These are phyloP conservation scores for Catostomus latipinnis DNA, from an alignment of 2,797 vertebrate genomes.

Conservation along the genomic window DNA sequence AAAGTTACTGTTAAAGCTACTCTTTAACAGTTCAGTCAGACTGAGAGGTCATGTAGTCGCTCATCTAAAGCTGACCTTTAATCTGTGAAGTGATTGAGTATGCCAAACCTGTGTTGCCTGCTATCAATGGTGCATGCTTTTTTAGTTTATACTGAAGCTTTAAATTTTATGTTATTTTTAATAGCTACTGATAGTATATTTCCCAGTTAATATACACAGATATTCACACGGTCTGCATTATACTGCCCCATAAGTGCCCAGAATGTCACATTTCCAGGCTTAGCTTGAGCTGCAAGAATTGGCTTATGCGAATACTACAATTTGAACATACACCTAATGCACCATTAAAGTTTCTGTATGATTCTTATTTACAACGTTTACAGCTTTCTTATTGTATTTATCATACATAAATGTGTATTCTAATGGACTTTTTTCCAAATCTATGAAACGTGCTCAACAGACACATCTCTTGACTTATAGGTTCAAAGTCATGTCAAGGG, in stretches of 20 bases:
- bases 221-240: constrained; percentile 16
- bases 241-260: constrained; percentile 63
- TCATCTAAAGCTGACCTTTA: constrained; percentile 2
- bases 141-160: background rate
- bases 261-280: constrained; percentile 76
- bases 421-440: background rate
- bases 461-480: constrained; percentile 3
- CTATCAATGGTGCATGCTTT: background rate
- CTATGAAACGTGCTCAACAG: background rate
- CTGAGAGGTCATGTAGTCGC: background rate
- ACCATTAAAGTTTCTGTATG: too few relatives aligned
- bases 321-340: background rate
- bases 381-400: constrained; percentile 11
- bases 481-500: too few relatives aligned
- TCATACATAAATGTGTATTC: background rate
- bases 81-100: background rate
- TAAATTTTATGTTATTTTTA: constrained; percentile 1
- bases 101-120: background rate
- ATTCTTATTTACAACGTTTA: too few relatives aligned
- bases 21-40: constrained; percentile 13
- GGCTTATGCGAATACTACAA: constrained; percentile 48
- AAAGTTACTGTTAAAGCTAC: too few relatives aligned
- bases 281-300: constrained; percentile 59
- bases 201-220: constrained; percentile 25
- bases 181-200: background rate